Conservation (phyloP, 2,888 invertebrate species). For the Chloromyia formosa region DNA sequence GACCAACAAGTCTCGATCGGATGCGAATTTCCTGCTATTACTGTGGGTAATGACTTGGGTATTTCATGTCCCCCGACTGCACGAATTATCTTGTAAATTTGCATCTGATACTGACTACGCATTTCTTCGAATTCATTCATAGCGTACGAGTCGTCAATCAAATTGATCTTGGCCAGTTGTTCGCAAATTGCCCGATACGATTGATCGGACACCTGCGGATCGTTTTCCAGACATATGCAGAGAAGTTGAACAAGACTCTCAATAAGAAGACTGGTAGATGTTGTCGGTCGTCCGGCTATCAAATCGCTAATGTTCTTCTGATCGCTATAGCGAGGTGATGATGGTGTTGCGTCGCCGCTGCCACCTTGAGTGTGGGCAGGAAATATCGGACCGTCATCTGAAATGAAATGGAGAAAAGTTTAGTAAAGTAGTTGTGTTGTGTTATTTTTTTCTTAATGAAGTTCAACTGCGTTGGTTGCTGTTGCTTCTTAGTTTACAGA, state of each 20-base stretch:
- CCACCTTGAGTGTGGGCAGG: slow-evolving; percentile 17
- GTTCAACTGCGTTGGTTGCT: too few species aligned
- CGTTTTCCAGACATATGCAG: slow-evolving; percentile 72
- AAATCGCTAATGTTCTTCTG: slow-evolving; percentile 45
- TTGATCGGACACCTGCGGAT: slow-evolving; percentile 68
- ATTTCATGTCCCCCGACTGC: slow-evolving; percentile 69
- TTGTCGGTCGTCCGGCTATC: slow-evolving; percentile 61
- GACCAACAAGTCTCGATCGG: slow-evolving; percentile 68
- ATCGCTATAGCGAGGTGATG: slow-evolving; percentile 27
- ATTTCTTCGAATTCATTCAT: slow-evolving; percentile 75
- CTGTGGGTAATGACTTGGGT: slow-evolving; percentile 65
- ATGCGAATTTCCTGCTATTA: slow-evolving; percentile 65
- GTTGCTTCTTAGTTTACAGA: too few species aligned
- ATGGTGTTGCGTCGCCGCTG: slow-evolving; percentile 19
- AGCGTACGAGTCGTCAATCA: slow-evolving; percentile 75
- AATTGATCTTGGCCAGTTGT: slow-evolving; percentile 72
- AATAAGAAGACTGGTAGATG: slow-evolving; percentile 74
- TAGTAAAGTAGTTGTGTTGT: too few species aligned
- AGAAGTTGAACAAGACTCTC: slow-evolving; percentile 76
- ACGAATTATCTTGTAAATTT: slow-evolving; percentile 71
- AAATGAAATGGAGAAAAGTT: not conserved
- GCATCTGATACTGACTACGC: slow-evolving; percentile 74
- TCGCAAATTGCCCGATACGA: slow-evolving; percentile 75
- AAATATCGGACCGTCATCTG: slow-evolving; percentile 4
- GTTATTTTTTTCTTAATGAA: too few species aligned